These are phyloP conservation scores for Petrocephalus schoutedeni DNA, from an alignment of 2,797 vertebrate species.

Conservation along the genomic window DNA sequence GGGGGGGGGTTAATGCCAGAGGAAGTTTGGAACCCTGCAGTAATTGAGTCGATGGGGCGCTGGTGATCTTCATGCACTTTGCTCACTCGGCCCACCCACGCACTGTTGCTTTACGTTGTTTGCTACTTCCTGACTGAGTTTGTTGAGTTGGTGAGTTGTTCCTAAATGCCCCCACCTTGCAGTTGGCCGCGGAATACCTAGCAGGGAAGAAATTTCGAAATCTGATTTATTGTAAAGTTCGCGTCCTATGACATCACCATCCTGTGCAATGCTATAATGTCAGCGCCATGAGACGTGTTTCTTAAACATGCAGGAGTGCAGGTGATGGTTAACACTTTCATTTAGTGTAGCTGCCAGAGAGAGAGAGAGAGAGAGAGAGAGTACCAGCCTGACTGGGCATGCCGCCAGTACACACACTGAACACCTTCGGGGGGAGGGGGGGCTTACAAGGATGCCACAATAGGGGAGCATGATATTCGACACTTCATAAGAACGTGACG, in stretches of 20 bases:
- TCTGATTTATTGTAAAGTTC: not conserved
- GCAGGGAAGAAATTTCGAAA: not conserved
- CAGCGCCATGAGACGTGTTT: not conserved
- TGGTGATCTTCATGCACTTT: not conserved
- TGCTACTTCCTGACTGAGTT: not conserved
- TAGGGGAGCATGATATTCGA: not conserved
- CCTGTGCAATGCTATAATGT: not conserved
- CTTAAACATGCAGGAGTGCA: not conserved
- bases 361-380: not conserved
- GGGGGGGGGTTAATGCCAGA: not conserved
- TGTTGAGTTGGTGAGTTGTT: not conserved
- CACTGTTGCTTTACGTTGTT: not conserved
- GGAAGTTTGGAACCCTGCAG: not conserved
- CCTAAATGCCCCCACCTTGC: not conserved
- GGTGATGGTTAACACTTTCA: not conserved
- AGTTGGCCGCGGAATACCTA: not conserved
- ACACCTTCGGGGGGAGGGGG: not conserved
- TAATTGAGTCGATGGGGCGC: not conserved
- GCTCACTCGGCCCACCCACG: not conserved
- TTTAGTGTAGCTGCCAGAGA: not conserved
- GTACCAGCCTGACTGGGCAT: not conserved
- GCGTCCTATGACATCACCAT: not conserved
- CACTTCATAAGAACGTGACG: not conserved
- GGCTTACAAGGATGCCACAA: not conserved
- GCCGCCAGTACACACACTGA: not conserved